Evolutionary conservation across 1,140 invertebrate species (phyloP).

Genomic region (Trichomalopsis sarcophagae): DNA sequence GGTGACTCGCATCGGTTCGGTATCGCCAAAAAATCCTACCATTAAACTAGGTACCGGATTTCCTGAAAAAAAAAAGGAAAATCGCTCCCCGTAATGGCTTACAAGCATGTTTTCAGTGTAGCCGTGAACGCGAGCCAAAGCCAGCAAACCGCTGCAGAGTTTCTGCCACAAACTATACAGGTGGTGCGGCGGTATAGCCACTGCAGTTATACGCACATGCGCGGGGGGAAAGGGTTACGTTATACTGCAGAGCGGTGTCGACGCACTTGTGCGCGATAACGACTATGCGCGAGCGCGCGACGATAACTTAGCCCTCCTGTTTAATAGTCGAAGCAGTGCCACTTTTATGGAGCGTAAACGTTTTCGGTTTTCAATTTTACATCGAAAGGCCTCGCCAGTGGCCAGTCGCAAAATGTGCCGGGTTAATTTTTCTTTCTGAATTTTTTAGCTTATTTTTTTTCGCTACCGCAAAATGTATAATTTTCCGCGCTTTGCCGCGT

Average conservation of each 20-base stretch:
- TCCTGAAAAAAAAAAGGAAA: not conserved
- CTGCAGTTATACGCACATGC: not conserved
- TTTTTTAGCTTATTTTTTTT: too few relatives aligned
- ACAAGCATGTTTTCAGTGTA: not conserved
- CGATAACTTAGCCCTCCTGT: conserved; percentile 47
- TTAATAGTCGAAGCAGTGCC: conserved; percentile 56
- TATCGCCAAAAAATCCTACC: not conserved
- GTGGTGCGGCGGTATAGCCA: not conserved
- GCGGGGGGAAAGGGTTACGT: not conserved
- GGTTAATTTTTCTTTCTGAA: not conserved
- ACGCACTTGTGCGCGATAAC: conserved; percentile 45
- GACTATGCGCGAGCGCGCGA: conserved; percentile 52
- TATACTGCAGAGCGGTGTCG: conserved; percentile 7
- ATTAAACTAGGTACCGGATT: too few relatives aligned
- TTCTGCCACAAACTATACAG: not conserved
- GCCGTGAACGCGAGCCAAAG: not conserved
- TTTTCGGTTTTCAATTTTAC: conserved; percentile 53
- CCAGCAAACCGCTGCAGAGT: not conserved
- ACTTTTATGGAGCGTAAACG: conserved; percentile 50
- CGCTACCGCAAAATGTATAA: not conserved
- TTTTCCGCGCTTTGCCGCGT: too few relatives aligned
- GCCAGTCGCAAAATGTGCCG: not conserved
- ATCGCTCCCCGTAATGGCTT: not conserved
- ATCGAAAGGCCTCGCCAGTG: conserved; percentile 42
- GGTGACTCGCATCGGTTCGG: too few relatives aligned